Conservation (phyloP, 2,113 vertebrate species). For the Triplophysa dalaica region DNA sequence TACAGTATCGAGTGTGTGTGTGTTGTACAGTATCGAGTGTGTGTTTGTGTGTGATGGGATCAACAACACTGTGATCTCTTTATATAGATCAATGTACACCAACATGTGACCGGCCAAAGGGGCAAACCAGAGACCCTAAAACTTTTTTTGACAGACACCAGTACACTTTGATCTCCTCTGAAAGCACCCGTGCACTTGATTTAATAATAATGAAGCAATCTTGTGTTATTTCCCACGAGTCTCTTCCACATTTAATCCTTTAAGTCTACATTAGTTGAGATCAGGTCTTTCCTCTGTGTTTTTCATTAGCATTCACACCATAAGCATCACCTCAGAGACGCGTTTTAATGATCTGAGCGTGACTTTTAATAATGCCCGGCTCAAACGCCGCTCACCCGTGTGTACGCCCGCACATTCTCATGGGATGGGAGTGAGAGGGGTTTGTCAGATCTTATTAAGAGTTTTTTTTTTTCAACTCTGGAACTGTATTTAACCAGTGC, state of each 20-base stretch:
- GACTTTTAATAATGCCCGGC: conserved; percentile 1
- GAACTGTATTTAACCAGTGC: background rate
- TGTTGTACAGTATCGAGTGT: background rate
- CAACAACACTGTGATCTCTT: too few species aligned
- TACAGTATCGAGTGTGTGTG: too few species aligned
- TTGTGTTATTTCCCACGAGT: background rate
- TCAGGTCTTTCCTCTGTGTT: conserved; percentile 6
- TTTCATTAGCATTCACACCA: conserved; percentile 32
- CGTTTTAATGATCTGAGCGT: conserved; percentile 30
- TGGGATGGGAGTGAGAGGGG: background rate
- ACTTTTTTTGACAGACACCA: background rate
- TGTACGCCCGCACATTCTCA: background rate
- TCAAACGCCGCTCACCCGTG: background rate
- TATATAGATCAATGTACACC: too few species aligned
- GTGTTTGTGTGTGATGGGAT: too few species aligned
- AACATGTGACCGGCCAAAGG: background rate
- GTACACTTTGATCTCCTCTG: background rate
- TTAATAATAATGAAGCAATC: conserved; percentile 15
- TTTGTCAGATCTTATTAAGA: conserved; percentile 4
- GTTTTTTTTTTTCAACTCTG: background rate
- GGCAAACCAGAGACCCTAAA: background rate
- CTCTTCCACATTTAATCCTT: background rate
- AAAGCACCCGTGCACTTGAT: background rate
- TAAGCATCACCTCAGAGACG: conserved; percentile 15
- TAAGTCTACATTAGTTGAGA: conserved; percentile 25